Evolutionary conservation across 2,888 invertebrate genomes (phyloP), one percentile per base, ranked within the genome.

Genomic region (Paralinhomoeus sp.): DNA sequence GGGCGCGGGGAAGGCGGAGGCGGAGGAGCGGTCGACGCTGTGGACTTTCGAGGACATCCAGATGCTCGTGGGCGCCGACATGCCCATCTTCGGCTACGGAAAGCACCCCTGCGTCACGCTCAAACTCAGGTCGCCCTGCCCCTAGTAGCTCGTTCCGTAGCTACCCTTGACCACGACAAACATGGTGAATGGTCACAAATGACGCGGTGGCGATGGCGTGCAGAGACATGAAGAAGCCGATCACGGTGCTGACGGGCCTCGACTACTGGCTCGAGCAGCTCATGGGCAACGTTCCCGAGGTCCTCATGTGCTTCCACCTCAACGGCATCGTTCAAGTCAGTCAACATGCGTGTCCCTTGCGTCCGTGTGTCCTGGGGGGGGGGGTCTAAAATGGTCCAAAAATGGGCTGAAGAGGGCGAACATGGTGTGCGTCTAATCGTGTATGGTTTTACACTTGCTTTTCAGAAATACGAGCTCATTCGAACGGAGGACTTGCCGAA

Each of bases 41-140:
- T 91, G 89, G 89, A 84, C 80, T 0, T 89, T 91, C 64, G 85
- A 89, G 62, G 82, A 89, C 61, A 80, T 89, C 47, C 79, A 80
- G 55, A 87, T 89, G 87, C 66, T 91, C 2, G 78, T 91, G 41
- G 89, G 85, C 2, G 82, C 83, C 5, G 84, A 91, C 61, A 73
- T 91, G 70, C 87, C 89, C 0, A 89, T 91, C 50, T 91, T 91
- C 63, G 85, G 87, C 0, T 83, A 82, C 22, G 77, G 78, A 31
- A 81, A 80, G 43, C 75, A 84, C 53, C 87, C 87, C 0, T 85
- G 85, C 57, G 81, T 91, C 46, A 84, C 83, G 50, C 66, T 91
- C 1, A 71, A 80, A n/a, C 67, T 89, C 0, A 71, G 80, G 69
- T 69, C 52, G n/a, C n/a, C n/a, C n/a, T n/a, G n/a, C n/a, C n/a